phyloP scores from a whole-genome alignment of 2,797 vertebrate species.

The Antennarius maculatus region DNA sequence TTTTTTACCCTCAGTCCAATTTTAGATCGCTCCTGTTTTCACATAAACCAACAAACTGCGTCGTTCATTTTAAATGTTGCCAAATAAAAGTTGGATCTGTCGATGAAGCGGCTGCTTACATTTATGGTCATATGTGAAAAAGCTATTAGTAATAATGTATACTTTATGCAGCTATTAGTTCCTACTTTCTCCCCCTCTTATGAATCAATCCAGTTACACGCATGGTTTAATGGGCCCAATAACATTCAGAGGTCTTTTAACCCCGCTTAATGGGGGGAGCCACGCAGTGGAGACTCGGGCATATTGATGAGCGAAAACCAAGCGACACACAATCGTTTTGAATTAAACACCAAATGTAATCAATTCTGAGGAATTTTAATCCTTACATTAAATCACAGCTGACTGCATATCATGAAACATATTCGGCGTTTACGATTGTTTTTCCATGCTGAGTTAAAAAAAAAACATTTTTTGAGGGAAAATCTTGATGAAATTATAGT shows the following conservation, averaged over 20 bases:
- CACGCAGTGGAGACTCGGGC: neutral
- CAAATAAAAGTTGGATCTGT: constrained; percentile 28
- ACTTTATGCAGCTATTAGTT: constrained; percentile 50
- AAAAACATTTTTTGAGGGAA: neutral
- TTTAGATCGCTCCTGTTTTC: neutral
- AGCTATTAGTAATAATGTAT: constrained; percentile 48
- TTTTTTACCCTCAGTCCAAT: too few species aligned
- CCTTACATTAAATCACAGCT: neutral
- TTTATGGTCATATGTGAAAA: constrained; percentile 11
- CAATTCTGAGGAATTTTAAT: neutral
- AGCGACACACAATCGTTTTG: neutral
- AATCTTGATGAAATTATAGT: constrained; percentile 19
- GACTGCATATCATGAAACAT: neutral
- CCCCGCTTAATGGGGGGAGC: neutral
- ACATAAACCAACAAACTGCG: constrained; percentile 24
- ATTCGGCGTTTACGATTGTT: neutral
- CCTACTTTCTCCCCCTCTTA: constrained; percentile 22
- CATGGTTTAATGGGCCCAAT: constrained; percentile 37
- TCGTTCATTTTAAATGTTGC: constrained; percentile 19
- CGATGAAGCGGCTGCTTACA: neutral
- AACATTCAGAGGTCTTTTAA: constrained; percentile 20
- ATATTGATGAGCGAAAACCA: neutral
- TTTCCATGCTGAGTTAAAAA: neutral
- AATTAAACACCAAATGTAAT: neutral
- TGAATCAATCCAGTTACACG: constrained; percentile 10